Conservation (phyloP, 2,888 invertebrate species). For the Leptinotarsa rubiginosa region DNA sequence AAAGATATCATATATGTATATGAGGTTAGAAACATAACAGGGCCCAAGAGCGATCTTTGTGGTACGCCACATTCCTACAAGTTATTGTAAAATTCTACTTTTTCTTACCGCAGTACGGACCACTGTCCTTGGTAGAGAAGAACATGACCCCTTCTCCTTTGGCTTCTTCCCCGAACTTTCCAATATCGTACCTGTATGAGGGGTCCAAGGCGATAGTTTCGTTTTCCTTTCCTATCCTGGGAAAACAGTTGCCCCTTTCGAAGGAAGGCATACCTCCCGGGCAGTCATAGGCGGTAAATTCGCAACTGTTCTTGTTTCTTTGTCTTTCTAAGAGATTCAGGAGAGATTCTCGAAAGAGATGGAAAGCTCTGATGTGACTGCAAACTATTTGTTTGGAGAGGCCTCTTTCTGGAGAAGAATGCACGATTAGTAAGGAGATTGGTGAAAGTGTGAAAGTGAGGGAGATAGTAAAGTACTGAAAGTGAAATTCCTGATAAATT, state of each 20-base stretch:
- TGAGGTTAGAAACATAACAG: no score
- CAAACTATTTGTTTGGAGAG: constrained; percentile 68
- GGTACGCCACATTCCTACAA: background rate
- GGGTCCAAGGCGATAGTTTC: constrained; percentile 55
- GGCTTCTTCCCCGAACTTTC: constrained; percentile 63
- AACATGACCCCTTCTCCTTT: constrained; percentile 70
- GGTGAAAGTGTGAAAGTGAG: background rate
- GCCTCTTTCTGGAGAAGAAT: constrained; percentile 50
- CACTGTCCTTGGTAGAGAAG: constrained; percentile 67
- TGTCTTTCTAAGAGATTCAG: constrained; percentile 56
- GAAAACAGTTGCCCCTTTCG: constrained; percentile 70
- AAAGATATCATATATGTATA: no score
- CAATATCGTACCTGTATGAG: constrained; percentile 56
- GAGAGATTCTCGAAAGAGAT: constrained; percentile 69
- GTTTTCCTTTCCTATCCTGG: constrained; percentile 59
- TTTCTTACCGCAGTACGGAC: constrained; percentile 70
- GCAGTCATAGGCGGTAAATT: constrained; percentile 70
- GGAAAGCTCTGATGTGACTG: constrained; percentile 71
- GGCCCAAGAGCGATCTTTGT: background rate
- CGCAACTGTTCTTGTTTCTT: constrained; percentile 46
- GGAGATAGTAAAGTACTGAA: background rate
- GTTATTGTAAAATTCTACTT: background rate
- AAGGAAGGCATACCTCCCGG: constrained; percentile 68
- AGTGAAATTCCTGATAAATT: background rate
- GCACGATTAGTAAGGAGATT: background rate